These are phyloP conservation scores for Colaptes auratus DNA, from an alignment of 2,113 vertebrate species.

Conservation along the genomic window DNA sequence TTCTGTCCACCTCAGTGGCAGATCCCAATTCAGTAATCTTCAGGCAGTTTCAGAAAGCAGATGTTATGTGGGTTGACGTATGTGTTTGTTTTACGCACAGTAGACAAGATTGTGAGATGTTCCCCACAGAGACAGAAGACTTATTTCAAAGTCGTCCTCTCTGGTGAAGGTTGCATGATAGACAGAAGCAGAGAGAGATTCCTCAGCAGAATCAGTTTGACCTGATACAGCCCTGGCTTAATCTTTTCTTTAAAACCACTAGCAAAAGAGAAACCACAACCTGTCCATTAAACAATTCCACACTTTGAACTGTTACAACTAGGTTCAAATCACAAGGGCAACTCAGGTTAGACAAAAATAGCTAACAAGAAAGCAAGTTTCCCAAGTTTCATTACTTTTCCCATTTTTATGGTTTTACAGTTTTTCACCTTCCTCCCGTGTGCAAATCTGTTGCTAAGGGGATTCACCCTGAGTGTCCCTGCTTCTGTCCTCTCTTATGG, in stretches of 20 bases:
- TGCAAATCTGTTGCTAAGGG: not conserved
- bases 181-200: not conserved
- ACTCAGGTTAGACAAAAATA: not conserved
- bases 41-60: not conserved
- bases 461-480: not conserved
- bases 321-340: not conserved
- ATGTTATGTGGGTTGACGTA: not conserved
- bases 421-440: not conserved
- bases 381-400: not conserved
- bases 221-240: accelerated
- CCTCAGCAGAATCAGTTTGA: not conserved
- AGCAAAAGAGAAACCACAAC: not conserved
- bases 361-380: not conserved
- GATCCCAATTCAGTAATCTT: not conserved
- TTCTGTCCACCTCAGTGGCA: not conserved
- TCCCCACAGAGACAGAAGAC: not conserved
- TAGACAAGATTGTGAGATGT: not conserved
- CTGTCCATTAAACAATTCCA: not conserved
- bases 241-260: not conserved
- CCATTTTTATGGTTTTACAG: not conserved
- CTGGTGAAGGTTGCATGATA: not conserved
- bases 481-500: not conserved
- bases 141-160: not conserved
- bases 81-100: not conserved
- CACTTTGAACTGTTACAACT: not conserved